Evolutionary conservation across 2,797 vertebrate genomes (phyloP).

Genomic region (Coracias cyanogaster): DNA sequence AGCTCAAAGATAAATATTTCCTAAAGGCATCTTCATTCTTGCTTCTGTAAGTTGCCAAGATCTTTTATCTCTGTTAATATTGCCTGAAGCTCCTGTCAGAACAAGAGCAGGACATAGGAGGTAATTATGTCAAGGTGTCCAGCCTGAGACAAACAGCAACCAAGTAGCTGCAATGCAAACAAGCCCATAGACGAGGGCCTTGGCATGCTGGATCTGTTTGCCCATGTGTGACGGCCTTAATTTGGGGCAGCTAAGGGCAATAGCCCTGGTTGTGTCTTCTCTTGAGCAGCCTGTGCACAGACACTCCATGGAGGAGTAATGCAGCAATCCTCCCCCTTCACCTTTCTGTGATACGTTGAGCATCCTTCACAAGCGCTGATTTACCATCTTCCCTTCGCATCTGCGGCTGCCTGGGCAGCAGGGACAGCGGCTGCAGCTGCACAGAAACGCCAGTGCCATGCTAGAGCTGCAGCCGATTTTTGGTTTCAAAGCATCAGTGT

Average conservation of each 20-base stretch:
- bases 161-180: background rate
- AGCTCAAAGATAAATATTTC: constrained; percentile 39
- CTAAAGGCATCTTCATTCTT: constrained; percentile 5
- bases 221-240: background rate
- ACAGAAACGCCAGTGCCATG: background rate
- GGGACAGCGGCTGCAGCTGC: background rate
- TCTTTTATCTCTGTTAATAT: constrained; percentile 16
- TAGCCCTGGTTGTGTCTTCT: background rate
- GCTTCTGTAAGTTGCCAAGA: background rate
- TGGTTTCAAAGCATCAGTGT: background rate
- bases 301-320: background rate
- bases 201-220: background rate
- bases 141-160: background rate
- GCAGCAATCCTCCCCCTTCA: no score
- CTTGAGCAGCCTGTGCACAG: background rate
- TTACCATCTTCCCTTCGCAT: background rate
- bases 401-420: background rate
- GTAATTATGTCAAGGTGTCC: constrained; percentile 31
- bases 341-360: background rate
- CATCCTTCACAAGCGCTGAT: background rate
- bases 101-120: background rate
- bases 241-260: background rate
- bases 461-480: background rate
- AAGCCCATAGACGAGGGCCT: background rate
- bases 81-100: constrained; percentile 37